These are phyloP conservation scores for Epinotia brunnichana DNA, from an alignment of 2,888 invertebrate species.

Conservation along the genomic window DNA sequence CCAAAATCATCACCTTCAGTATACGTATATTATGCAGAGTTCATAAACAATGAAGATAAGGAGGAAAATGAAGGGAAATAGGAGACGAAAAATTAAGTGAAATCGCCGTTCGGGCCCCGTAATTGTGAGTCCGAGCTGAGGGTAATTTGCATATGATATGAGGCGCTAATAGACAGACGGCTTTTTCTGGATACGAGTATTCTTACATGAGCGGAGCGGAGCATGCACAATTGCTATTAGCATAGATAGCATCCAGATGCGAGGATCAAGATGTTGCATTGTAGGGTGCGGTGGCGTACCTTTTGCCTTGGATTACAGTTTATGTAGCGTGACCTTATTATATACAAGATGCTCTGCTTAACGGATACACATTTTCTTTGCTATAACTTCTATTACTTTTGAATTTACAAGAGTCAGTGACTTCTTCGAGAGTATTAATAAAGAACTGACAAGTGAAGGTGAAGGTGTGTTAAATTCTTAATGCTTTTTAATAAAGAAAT, in stretches of 20 bases:
- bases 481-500: constrained; percentile 33
- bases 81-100: constrained; percentile 69
- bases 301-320: constrained; percentile 29
- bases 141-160: constrained; percentile 80
- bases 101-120: constrained; percentile 59
- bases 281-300: constrained; percentile 31
- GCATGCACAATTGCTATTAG: constrained; percentile 68
- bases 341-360: constrained; percentile 7
- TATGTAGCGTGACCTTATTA: constrained; percentile 26
- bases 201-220: constrained; percentile 63
- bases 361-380: not conserved
- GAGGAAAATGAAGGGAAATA: constrained; percentile 67
- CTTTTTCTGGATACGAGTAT: constrained; percentile 65
- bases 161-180: constrained; percentile 76
- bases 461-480: constrained; percentile 4
- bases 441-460: not conserved
- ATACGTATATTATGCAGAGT: constrained; percentile 61
- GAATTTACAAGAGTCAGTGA: not conserved
- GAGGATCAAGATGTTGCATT: constrained; percentile 47
- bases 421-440: not conserved
- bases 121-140: constrained; percentile 67
- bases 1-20: constrained; percentile 80
- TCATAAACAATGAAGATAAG: constrained; percentile 72
- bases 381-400: constrained; percentile 3
- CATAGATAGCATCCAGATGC: constrained; percentile 70